A percentile compares a stretch with the other conserved stretches of the same genome.
Evolutionary conservation across 2,888 invertebrate genomes (phyloP).

Genomic region (Cancer borealis): DNA sequence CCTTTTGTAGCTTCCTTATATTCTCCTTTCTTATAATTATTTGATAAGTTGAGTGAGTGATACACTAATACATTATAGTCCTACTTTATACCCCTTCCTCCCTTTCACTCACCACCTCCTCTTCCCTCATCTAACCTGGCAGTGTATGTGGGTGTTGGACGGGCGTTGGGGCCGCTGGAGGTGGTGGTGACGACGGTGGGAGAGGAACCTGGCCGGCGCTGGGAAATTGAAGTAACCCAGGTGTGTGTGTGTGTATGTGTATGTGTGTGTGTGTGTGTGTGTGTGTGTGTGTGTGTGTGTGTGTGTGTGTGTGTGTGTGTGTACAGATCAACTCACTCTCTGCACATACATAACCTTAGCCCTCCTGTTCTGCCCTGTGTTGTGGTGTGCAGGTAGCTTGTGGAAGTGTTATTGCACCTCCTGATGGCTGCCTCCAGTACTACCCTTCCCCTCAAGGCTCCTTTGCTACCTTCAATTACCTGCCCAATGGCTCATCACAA

Average conservation of each 20-base stretch:
- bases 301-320: conserved; percentile 26
- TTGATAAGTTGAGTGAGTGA: too few relatives aligned
- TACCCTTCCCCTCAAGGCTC: conserved; percentile 78
- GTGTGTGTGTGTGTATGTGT: conserved; percentile 77
- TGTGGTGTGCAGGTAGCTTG: conserved; percentile 68
- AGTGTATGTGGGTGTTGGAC: conserved; percentile 88
- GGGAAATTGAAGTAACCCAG: conserved; percentile 77
- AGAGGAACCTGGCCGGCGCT: conserved; percentile 73
- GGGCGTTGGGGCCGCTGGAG: conserved; percentile 84
- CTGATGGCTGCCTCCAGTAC: conserved; percentile 78
- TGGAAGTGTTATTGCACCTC: conserved; percentile 75
- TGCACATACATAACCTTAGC: neutral
- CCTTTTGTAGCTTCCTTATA: too few relatives aligned
- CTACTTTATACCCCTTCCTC: neutral
- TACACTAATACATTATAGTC: neutral
- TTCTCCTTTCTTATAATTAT: too few relatives aligned
- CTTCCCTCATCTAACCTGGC: conserved; percentile 52
- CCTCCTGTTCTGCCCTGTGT: neutral
- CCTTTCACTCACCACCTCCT: neutral
- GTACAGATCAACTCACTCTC: neutral
- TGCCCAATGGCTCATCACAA: neutral
- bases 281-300: neutral
- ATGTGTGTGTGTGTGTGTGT: conserved; percentile 75
- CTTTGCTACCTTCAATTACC: conserved; percentile 78
- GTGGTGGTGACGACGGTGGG: conserved; percentile 83